Evolutionary conservation across 2,797 vertebrate species (phyloP).

Genomic region (Euphonia xanthogaster): DNA sequence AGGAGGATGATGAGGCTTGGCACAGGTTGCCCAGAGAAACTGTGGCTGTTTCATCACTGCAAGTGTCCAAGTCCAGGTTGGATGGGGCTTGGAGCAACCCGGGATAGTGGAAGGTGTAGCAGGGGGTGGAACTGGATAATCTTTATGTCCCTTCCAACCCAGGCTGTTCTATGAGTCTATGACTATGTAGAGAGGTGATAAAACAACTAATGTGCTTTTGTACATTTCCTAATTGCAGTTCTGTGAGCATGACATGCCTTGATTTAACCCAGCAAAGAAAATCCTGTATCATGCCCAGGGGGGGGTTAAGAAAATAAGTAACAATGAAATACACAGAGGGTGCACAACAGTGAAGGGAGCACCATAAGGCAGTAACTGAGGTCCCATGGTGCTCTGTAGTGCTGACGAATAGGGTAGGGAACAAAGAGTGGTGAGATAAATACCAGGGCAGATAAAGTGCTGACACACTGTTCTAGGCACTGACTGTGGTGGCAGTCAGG

Average conservation of each 20-base stretch:
- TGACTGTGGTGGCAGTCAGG: background rate
- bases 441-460: background rate
- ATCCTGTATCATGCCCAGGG: background rate
- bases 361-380: background rate
- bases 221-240: background rate
- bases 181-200: background rate
- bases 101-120: background rate
- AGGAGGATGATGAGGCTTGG: background rate
- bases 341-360: background rate
- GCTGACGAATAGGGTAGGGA: background rate
- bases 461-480: background rate
- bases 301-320: background rate
- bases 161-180: background rate
- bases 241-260: background rate
- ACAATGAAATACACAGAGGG: background rate
- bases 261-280: background rate
- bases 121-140: background rate
- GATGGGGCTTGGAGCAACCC: accelerated
- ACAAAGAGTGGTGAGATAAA: background rate
- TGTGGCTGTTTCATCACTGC: background rate
- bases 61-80: background rate
- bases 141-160: background rate
- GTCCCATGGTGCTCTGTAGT: background rate
- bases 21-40: background rate
- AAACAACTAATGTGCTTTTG: background rate